Evolutionary conservation across 2,888 invertebrate species (phyloP), one percentile per base, ranked within the genome.

Genomic region (Drosophila multiciliata): DNA sequence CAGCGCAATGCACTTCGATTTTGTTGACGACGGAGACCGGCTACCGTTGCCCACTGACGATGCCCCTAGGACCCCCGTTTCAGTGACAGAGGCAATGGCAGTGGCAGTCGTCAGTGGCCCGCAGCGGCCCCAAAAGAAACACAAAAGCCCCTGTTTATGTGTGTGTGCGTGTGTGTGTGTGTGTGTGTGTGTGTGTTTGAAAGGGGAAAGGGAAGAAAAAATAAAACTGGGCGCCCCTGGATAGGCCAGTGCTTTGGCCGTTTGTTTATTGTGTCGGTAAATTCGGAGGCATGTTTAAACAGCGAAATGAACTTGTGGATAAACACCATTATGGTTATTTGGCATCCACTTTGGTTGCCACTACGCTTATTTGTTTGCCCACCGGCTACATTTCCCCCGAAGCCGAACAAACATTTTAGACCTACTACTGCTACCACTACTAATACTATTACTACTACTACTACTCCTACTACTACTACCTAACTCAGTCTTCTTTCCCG

Each of bases 221-320:
- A 76, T 48, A 69, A 75, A 72, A 66, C 73, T 87, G 87, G 81
- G 83, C 88, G 85, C 88, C 83, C 70, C 74, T 68, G 79, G 45
- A 38, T 75, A 69, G 75, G 55, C 76, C 75, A 66, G 68, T 78
- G 70, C 83, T 63, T 87, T 75, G 78, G 63, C 54, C 52, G 74
- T 83, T 85, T 87, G 87, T 87, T 87, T 86, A 90, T 88, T 90
- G 83, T 80, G 87, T 84, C 78, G 89, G 86, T 90, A 75, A 87
- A 83, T 90, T 90, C 87, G 90, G 87, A 83, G 90, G 87, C 87
- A 88, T 87, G 89, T 87, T 87, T 90, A 88, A 90, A 87, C 89
- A 90, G 87, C 90, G 84, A 88, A 87, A 90, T 90, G 89, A 87
- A 87, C 89, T 90, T 90, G 90, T 90, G 87, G 82, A 87, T 86